Evolutionary conservation across 2,888 invertebrate species (phyloP), one percentile per base, ranked within the genome.

Genomic region (Platerodrilus igneus): DNA sequence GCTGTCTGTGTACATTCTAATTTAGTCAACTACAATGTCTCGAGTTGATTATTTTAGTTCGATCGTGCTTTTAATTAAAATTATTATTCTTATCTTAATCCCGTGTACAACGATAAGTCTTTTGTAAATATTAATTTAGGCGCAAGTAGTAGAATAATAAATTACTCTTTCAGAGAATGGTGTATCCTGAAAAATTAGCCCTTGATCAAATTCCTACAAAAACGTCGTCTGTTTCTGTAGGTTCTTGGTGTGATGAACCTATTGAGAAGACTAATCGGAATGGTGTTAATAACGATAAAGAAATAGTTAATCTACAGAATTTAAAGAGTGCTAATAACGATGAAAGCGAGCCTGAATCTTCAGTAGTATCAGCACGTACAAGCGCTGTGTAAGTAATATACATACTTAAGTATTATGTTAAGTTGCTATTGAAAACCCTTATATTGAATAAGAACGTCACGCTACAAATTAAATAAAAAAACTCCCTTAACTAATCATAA

Each of bases 111-210:
- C 20, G 20, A 20, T 3, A 20, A n/a, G 9, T 20, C 9, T 20
- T 20, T 20, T 20, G 3, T n/a, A 20, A n/a, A 20, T n/a, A 20
- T 5, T 20, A 20, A 20, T 20, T 20, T 20, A 20, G 9, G 9
- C 11, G 17, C 3, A 32, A 32, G 21, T 10, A 11, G 21, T 10
- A 13, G 10, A 11, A 8, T 11, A 14, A 8, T 11, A 11, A n/a
- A 11, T 32, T 13, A 25, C 11, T 14, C 14, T 49, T 63, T 58
- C 59, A 59, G 58, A 59, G 66, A 59, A 69, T 68, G 68, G 67
- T 69, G 45, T 69, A 66, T 50, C 69, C 69, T 18, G 69, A 69
- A 58, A 61, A 64, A 53, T 51, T 64, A 45, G 55, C 52, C 39
- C 52, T 67, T 29, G 64, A 67, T 47, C 63, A 66, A 57, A 56